Percentiles rank a stretch among this genome's conserved stretches.
These are phyloP conservation scores for Heteromurus nitidus DNA, from an alignment of 2,888 invertebrate genomes.

Conservation along the genomic window DNA sequence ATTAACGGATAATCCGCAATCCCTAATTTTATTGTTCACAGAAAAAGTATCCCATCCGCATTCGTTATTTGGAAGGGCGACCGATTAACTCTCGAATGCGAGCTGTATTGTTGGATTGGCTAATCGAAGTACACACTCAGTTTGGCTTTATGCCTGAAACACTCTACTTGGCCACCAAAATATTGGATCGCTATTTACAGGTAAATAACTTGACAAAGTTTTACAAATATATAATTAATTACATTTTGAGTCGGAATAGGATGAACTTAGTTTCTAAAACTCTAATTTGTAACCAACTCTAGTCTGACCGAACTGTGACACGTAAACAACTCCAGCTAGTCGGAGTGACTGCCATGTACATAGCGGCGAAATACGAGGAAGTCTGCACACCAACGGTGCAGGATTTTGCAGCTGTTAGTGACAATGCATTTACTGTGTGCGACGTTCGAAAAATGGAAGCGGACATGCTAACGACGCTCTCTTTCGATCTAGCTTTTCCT, in stretches of 20 bases:
- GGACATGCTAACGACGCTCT: slow-evolving; percentile 84
- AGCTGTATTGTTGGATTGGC: slow-evolving; percentile 92
- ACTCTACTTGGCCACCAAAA: slow-evolving; percentile 89
- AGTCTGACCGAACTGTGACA: slow-evolving; percentile 81
- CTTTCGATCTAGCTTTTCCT: slow-evolving; percentile 90
- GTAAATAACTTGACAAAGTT: slow-evolving; percentile 75
- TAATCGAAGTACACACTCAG: slow-evolving; percentile 91
- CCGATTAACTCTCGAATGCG: slow-evolving; percentile 89
- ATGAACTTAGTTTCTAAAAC: too few relatives aligned
- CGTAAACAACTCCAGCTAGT: slow-evolving; percentile 88
- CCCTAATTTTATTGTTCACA: too few relatives aligned
- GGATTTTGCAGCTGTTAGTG: slow-evolving; percentile 94
- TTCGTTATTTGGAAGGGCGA: slow-evolving; percentile 82
- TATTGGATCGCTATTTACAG: slow-evolving; percentile 93
- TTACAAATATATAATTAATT: not conserved
- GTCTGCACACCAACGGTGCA: slow-evolving; percentile 89
- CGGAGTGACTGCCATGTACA: slow-evolving; percentile 90
- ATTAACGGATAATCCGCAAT: too few relatives aligned
- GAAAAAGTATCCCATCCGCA: slow-evolving; percentile 80
- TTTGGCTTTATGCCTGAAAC: slow-evolving; percentile 92
- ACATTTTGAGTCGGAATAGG: too few relatives aligned
- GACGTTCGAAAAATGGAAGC: slow-evolving; percentile 90
- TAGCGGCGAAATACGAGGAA: slow-evolving; percentile 97
- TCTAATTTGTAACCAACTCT: too few relatives aligned
- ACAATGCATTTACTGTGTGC: slow-evolving; percentile 86